phyloP scores from a whole-genome alignment of 2,797 vertebrate genomes.

The Carcharodon carcharias region DNA sequence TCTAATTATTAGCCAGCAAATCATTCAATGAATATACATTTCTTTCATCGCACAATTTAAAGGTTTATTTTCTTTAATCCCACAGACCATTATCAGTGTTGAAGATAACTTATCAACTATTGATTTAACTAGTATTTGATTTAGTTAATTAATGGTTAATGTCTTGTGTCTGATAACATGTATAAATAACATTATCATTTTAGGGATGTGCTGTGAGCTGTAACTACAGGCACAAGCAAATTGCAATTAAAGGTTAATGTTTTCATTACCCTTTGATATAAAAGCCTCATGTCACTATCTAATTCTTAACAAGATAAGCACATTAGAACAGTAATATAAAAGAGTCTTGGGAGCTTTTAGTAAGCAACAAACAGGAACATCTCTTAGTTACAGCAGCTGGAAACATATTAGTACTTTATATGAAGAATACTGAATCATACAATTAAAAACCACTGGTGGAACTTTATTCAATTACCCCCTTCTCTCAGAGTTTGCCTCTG shows the following conservation, averaged over 20 bases:
- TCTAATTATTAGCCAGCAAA: not conserved
- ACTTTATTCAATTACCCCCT: slow-evolving; percentile 22
- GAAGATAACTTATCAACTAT: slow-evolving; percentile 13
- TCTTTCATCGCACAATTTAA: not conserved
- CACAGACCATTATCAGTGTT: not conserved
- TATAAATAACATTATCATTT: slow-evolving; percentile 21
- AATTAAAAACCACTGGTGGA: slow-evolving; percentile 20
- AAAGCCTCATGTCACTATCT: slow-evolving; percentile 6
- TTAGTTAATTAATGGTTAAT: slow-evolving; percentile 21
- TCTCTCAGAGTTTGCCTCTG: slow-evolving; percentile 29
- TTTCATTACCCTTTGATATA: slow-evolving; percentile 35
- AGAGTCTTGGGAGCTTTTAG: slow-evolving; percentile 29
- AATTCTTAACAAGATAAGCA: slow-evolving; percentile 31
- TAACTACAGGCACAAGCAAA: slow-evolving; percentile 12
- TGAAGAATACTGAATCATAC: slow-evolving; percentile 18
- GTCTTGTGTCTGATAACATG: not conserved
- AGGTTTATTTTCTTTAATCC: not conserved
- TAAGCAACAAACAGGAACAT: slow-evolving; percentile 20
- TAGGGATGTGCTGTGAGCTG: not conserved
- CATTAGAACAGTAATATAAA: not conserved
- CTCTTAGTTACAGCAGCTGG: slow-evolving; percentile 3
- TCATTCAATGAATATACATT: not conserved
- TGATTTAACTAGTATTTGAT: not conserved
- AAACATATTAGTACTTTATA: slow-evolving; percentile 21
- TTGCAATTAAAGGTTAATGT: slow-evolving; percentile 20